These are phyloP conservation scores for Perccottus glenii DNA, from an alignment of 2,113 vertebrate species.

Conservation along the genomic window DNA sequence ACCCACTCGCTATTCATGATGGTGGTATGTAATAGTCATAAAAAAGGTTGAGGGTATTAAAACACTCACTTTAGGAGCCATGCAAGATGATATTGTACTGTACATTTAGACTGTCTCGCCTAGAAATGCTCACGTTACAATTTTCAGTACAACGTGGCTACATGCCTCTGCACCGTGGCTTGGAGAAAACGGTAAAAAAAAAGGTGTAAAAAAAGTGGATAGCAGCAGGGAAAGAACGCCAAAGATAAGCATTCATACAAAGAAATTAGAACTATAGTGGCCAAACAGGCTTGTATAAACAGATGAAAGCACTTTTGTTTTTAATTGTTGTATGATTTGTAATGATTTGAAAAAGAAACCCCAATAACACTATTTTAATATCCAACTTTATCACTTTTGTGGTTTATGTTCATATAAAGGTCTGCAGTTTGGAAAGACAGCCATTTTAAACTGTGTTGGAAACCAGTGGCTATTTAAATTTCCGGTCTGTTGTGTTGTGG, in stretches of 20 bases:
- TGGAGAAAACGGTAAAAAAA: constrained; percentile 17
- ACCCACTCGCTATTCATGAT: constrained; percentile 1
- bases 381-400: neutral
- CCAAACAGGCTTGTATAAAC: too few relatives aligned
- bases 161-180: constrained; percentile 59
- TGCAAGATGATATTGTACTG: constrained; percentile 53
- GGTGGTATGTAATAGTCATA: constrained; percentile 36
- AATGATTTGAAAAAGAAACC: neutral
- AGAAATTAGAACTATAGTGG: too few relatives aligned
- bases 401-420: neutral
- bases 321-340: too few relatives aligned
- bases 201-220: neutral
- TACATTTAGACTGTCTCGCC: constrained; percentile 39
- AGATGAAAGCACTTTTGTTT: too few relatives aligned
- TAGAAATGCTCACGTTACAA: constrained; percentile 23
- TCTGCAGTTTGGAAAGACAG: neutral
- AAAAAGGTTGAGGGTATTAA: constrained; percentile 47
- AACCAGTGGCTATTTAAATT: too few relatives aligned
- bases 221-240: constrained; percentile 3
- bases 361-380: neutral
- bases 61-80: constrained; percentile 56
- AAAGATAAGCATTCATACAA: too few relatives aligned
- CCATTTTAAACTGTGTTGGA: neutral
- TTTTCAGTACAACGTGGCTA: constrained; percentile 45
- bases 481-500: neutral